Conservation (phyloP, 2,888 invertebrate genomes). For the Stegana nigrithorax region DNA sequence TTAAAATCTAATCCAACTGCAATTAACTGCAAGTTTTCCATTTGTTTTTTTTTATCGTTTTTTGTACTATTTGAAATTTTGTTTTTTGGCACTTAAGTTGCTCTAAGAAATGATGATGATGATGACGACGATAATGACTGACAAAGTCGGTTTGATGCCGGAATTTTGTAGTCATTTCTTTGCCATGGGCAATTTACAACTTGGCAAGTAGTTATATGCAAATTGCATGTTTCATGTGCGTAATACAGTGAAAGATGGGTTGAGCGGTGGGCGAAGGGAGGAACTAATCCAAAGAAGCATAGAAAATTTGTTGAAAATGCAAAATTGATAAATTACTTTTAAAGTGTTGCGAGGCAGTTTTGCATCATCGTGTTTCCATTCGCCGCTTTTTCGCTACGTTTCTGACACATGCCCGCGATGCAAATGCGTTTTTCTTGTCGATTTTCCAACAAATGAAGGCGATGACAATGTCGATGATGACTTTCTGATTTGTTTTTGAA, state of each 20-base stretch:
- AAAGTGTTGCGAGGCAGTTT: conserved; percentile 41
- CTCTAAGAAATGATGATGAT: too few species aligned
- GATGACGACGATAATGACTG: too few species aligned
- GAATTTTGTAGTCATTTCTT: too few species aligned
- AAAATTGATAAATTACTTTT: conserved; percentile 56
- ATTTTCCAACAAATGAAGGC: not conserved
- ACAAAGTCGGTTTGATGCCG: too few species aligned
- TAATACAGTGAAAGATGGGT: not conserved
- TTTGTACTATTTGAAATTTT: too few species aligned
- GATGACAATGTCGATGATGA: conserved; percentile 38
- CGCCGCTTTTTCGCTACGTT: not conserved
- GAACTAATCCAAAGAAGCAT: not conserved
- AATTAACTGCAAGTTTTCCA: too few species aligned
- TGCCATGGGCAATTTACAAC: conserved; percentile 5
- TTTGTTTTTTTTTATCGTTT: too few species aligned
- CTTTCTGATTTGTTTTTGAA: conserved; percentile 57
- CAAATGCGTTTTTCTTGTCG: conserved; percentile 43
- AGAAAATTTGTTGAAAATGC: conserved; percentile 13
- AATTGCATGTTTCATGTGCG: conserved; percentile 7
- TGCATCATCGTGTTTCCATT: not conserved
- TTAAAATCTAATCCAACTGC: too few species aligned
- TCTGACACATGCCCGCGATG: conserved; percentile 26
- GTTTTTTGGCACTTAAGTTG: too few species aligned
- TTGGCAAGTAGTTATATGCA: conserved; percentile 8
- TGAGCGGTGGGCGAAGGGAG: not conserved